Evolutionary conservation across 2,113 vertebrate species (phyloP), one percentile per base, ranked within the genome.

Genomic region (Plecotus auritus): DNA sequence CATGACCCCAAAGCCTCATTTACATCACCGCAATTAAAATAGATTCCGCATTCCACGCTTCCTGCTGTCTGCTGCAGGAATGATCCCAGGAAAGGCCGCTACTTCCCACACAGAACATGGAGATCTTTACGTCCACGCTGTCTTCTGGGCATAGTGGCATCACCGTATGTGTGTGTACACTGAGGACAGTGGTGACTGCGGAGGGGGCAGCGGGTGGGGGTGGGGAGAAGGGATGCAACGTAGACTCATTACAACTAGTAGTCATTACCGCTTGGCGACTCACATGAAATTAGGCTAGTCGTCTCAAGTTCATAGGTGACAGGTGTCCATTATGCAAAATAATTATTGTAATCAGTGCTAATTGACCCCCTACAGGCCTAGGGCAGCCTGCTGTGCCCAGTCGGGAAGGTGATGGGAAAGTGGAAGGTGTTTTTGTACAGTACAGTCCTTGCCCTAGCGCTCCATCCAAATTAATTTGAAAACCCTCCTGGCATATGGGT

Each of bases 11-110:
- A 98, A 97, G 96, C 70, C 96, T 98, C 87, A 26, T 98, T 98
- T 98, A 94, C 85, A 96, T 98, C 95, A 97, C 97, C 87, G 66
- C 97, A 97, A 98, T 98, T 98, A 98, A 98, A 98, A 97, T 96
- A 95, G 77, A 96, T 96, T 88, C 70, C 73, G 51, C 56, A 26
- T 92, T 97, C 94, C 95, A 83, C 94, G 83, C 95, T 91, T 95
- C 69, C 95, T 74, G 76, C 87, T 85, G 0, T 45, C 30, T 69
- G 77, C 85, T 28, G 56, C 49, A 91, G 85, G 90, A 93, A 77
- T 18, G 88, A 90, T 37, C 30, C 90, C 91, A 32, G 16, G n/a
- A 82, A 88, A 92, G 81, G 92, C 0, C 2, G 91, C 88, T 94
- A 45, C 94, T 94, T 93, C 8, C 26, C 56, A 47, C 91, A 94